Percentiles rank a stretch among this genome's conserved stretches.
These are phyloP conservation scores for Meteorus sp. DNA, from an alignment of 1,140 invertebrate genomes.

Conservation along the genomic window DNA sequence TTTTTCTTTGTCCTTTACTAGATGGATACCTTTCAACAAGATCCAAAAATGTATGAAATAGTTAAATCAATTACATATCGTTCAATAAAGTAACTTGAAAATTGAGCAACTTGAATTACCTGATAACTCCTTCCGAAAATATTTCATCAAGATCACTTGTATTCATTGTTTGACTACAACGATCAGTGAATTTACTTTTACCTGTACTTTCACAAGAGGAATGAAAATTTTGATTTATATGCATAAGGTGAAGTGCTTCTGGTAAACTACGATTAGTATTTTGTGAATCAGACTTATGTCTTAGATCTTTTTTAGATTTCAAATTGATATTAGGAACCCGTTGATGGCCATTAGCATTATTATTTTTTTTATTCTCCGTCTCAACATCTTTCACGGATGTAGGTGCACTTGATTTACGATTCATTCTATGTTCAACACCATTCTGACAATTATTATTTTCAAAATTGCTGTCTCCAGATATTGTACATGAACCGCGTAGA, in stretches of 20 bases:
- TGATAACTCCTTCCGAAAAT: conserved; percentile 43
- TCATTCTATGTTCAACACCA: conserved; percentile 5
- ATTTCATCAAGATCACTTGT: conserved; percentile 36
- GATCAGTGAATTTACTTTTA: conserved; percentile 37
- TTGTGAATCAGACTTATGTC: conserved; percentile 10
- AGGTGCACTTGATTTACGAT: conserved; percentile 28
- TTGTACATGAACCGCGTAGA: conserved; percentile 2
- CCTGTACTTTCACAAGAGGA: background rate
- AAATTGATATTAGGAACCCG: background rate
- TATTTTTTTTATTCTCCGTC: conserved; percentile 23
- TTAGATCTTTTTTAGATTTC: background rate
- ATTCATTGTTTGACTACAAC: conserved; percentile 51
- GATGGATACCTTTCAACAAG: conserved; percentile 24
- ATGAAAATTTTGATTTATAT: conserved; percentile 10
- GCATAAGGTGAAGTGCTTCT: conserved; percentile 29
- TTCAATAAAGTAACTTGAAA: background rate
- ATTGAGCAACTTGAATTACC: conserved; percentile 36
- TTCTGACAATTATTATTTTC: conserved; percentile 11
- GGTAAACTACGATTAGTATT: background rate
- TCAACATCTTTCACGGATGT: conserved; percentile 23
- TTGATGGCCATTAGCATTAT: conserved; percentile 15
- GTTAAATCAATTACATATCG: background rate
- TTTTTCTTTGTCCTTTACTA: conserved; percentile 20
- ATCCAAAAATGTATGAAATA: conserved; percentile 3
- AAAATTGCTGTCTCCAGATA: conserved; percentile 1